Percentiles rank a stretch among this genome's conserved stretches.
Evolutionary conservation across 2,797 vertebrate species (phyloP).

Genomic region (Pteropus rufus): DNA sequence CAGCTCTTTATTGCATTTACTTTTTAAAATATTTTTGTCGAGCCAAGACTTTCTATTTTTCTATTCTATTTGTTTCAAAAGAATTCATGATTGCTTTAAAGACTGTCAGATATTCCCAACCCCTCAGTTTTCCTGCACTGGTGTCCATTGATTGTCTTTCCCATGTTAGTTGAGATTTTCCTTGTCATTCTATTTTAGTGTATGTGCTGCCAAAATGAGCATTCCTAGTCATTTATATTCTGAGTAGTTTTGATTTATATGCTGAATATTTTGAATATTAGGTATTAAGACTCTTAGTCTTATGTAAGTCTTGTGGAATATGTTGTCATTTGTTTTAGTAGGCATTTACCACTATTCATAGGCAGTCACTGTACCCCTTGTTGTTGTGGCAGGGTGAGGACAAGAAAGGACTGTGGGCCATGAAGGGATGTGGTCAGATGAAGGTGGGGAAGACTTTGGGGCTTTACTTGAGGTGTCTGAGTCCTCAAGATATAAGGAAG

Average conservation of each 20-base stretch:
- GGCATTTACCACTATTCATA: neutral
- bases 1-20: too few relatives aligned
- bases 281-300: neutral
- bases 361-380: neutral
- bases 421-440: neutral
- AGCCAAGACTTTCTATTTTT: neutral
- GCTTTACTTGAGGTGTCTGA: neutral
- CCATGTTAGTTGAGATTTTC: neutral
- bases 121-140: neutral
- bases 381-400: neutral
- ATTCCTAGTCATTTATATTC: too few relatives aligned
- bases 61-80: neutral
- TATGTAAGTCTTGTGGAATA: neutral
- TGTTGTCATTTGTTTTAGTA: neutral
- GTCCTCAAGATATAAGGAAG: neutral
- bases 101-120: neutral
- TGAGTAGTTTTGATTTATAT: too few relatives aligned
- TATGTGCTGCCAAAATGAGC: too few relatives aligned
- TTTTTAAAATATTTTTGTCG: neutral
- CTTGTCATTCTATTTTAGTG: too few relatives aligned
- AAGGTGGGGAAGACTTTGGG: neutral
- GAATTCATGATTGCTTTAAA: neutral
- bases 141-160: neutral
- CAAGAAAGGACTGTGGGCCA: neutral
- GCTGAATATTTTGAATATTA: neutral